Conservation (phyloP, 92 coral and sea anemone species). For the Porites rus region DNA sequence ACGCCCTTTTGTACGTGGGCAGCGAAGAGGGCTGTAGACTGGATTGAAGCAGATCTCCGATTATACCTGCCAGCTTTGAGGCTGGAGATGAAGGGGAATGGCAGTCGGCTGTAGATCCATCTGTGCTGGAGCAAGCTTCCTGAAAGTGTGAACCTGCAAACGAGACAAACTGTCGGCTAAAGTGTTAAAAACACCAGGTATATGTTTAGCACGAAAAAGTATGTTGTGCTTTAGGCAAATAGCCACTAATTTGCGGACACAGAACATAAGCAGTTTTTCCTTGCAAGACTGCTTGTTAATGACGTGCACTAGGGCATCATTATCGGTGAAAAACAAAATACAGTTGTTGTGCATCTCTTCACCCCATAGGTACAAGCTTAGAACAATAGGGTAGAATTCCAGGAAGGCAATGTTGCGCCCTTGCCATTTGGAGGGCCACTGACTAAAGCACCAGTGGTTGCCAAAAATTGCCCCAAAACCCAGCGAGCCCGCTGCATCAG, state of each 20-base stretch:
- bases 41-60: conserved; percentile 37
- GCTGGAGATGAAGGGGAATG: conserved; percentile 61
- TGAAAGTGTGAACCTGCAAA: conserved; percentile 67
- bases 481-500: too few relatives aligned
- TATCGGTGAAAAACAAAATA: conserved; percentile 68
- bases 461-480: too few relatives aligned
- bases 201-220: conserved; percentile 66
- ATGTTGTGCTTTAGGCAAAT: conserved; percentile 54
- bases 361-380: too few relatives aligned
- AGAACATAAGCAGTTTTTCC: conserved; percentile 66
- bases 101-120: conserved; percentile 51
- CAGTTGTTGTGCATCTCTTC: background rate
- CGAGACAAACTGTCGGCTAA: conserved; percentile 64
- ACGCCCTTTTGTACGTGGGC: conserved; percentile 67
- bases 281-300: conserved; percentile 69
- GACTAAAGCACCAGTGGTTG: too few relatives aligned
- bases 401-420: too few relatives aligned
- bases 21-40: conserved; percentile 70
- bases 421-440: too few relatives aligned
- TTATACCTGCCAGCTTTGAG: conserved; percentile 57
- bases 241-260: conserved; percentile 60
- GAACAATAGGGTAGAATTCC: too few relatives aligned
- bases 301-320: conserved; percentile 76
- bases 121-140: conserved; percentile 55
- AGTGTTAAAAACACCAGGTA: conserved; percentile 57